phyloP scores from a whole-genome alignment of 2,797 vertebrate species.

The Odontamblyopus rebecca region DNA sequence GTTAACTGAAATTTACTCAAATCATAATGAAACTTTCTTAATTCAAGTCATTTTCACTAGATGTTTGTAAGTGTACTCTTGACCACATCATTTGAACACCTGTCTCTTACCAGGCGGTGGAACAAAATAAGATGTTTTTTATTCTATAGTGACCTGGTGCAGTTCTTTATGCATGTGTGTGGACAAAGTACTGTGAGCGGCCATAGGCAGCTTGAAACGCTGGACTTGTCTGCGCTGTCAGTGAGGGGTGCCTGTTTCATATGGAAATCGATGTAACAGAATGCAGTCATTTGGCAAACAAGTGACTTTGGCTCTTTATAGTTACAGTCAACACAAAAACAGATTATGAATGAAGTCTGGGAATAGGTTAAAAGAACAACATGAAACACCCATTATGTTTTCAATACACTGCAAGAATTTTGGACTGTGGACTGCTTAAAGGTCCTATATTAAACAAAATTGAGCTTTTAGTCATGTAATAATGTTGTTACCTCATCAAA shows the following conservation, averaged over 20 bases:
- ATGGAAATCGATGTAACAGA: conserved; percentile 83
- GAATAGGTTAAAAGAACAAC: conserved; percentile 43
- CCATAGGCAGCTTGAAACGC: conserved; percentile 70
- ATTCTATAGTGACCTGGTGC: conserved; percentile 72
- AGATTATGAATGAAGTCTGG: conserved; percentile 45
- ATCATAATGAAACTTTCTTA: too few relatives aligned
- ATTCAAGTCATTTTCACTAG: too few relatives aligned
- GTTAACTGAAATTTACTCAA: too few relatives aligned
- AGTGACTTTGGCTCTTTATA: conserved; percentile 81
- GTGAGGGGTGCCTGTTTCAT: conserved; percentile 80
- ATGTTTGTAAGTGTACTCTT: conserved; percentile 5
- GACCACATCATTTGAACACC: conserved; percentile 53
- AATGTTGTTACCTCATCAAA: too few relatives aligned
- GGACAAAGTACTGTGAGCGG: conserved; percentile 55
- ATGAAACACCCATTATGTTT: conserved; percentile 38
- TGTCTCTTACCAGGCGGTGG: conserved; percentile 60
- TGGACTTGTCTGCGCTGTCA: conserved; percentile 72
- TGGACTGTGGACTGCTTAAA: conserved; percentile 11
- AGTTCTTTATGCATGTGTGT: conserved; percentile 62
- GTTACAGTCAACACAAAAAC: conserved; percentile 58
- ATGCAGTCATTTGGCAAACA: conserved; percentile 85
- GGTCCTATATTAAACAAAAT: too few relatives aligned
- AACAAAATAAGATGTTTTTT: conserved; percentile 66
- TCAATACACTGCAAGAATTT: conserved; percentile 16
- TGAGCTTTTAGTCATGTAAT: too few relatives aligned